A percentile compares a stretch with the other conserved stretches of the same genome.
These are phyloP conservation scores for Scomber colias DNA, from an alignment of 2,113 vertebrate species.

Conservation along the genomic window DNA sequence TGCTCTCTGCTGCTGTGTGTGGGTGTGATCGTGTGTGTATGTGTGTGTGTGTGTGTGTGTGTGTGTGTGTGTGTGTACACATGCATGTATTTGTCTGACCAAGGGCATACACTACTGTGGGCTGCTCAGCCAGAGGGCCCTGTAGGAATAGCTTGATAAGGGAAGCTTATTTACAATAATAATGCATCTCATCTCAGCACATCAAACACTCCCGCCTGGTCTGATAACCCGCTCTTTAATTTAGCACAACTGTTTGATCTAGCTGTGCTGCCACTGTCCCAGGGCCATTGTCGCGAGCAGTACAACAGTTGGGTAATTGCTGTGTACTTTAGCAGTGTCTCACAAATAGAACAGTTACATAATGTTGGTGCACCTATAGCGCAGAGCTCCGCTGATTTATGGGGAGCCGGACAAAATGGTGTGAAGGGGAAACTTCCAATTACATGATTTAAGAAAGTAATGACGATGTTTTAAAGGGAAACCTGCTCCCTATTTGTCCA, in stretches of 20 bases:
- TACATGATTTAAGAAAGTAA: neutral
- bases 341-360: slow-evolving; percentile 63
- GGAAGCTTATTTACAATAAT: slow-evolving; percentile 76
- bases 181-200: slow-evolving; percentile 77
- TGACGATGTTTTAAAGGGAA: too few species aligned
- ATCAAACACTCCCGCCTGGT: slow-evolving; percentile 74
- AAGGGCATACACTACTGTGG: slow-evolving; percentile 58
- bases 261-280: slow-evolving; percentile 63
- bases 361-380: slow-evolving; percentile 36
- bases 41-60: slow-evolving; percentile 19
- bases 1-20: slow-evolving; percentile 34
- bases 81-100: slow-evolving; percentile 56
- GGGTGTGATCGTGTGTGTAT: slow-evolving; percentile 14
- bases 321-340: slow-evolving; percentile 70
- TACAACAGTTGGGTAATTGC: slow-evolving; percentile 77
- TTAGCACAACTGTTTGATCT: slow-evolving; percentile 78
- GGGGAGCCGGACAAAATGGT: neutral
- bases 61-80: slow-evolving; percentile 13
- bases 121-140: slow-evolving; percentile 60
- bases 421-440: slow-evolving; percentile 6
- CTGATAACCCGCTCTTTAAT: slow-evolving; percentile 79
- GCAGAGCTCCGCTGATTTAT: neutral
- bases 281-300: slow-evolving; percentile 64
- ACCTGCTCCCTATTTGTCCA: too few species aligned
- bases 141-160: slow-evolving; percentile 74